Evolutionary conservation across 2,888 invertebrate species (phyloP).

Genomic region (Eristalis pertinax): DNA sequence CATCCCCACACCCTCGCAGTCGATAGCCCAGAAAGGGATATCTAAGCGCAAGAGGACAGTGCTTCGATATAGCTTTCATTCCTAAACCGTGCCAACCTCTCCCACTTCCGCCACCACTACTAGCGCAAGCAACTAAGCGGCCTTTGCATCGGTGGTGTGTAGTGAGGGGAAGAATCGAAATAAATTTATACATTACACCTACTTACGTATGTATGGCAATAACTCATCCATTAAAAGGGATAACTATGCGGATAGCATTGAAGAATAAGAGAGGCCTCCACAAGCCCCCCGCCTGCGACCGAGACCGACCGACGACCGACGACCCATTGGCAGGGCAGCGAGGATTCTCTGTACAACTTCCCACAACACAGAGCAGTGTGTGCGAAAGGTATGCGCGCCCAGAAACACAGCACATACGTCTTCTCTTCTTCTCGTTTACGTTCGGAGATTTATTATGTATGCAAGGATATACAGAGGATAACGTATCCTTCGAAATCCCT

Average conservation of each 20-base stretch:
- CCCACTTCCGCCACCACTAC: neutral
- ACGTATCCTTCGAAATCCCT: slow-evolving; percentile 62
- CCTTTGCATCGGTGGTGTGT: slow-evolving; percentile 3
- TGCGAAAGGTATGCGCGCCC: slow-evolving; percentile 44
- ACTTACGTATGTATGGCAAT: slow-evolving; percentile 72
- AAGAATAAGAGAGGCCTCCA: slow-evolving; percentile 53
- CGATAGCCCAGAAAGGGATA: slow-evolving; percentile 17
- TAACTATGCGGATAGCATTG: slow-evolving; percentile 72
- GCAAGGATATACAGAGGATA: slow-evolving; percentile 59
- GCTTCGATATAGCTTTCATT: slow-evolving; percentile 6
- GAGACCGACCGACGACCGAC: neutral
- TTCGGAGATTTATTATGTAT: slow-evolving; percentile 67
- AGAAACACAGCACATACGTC: slow-evolving; percentile 21
- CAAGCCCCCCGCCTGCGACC: neutral
- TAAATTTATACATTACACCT: slow-evolving; percentile 73
- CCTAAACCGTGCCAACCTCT: neutral
- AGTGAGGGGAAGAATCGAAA: slow-evolving; percentile 64
- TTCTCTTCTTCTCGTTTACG: slow-evolving; percentile 37
- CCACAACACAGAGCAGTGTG: slow-evolving; percentile 14
- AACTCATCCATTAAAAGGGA: slow-evolving; percentile 73
- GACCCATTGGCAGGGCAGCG: slow-evolving; percentile 17
- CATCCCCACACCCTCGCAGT: neutral
- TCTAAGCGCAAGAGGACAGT: slow-evolving; percentile 34
- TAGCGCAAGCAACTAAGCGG: neutral
- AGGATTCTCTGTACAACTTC: slow-evolving; percentile 33